These are phyloP conservation scores for Galendromus occidentalis DNA, from an alignment of 1,140 invertebrate species.

Conservation along the genomic window DNA sequence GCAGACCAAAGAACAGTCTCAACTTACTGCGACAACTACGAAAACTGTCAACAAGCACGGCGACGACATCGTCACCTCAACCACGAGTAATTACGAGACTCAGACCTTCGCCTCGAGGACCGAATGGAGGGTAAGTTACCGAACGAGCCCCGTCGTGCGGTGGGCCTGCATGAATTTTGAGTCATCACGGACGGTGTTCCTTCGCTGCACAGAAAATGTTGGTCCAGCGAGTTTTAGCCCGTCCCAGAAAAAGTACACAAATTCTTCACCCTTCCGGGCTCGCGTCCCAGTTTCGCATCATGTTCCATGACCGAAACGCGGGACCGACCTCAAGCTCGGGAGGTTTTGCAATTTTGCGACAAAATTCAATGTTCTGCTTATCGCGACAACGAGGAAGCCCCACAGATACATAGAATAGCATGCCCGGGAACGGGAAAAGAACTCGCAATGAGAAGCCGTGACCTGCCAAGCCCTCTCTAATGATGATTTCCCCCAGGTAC, in stretches of 20 bases:
- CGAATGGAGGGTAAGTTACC: constrained; percentile 70
- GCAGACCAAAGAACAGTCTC: constrained; percentile 97
- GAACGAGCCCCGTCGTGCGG: too few species aligned
- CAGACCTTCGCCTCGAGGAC: constrained; percentile 95
- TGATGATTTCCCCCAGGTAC: constrained; percentile 33
- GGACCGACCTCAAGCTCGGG: too few species aligned
- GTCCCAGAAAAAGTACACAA: not conserved
- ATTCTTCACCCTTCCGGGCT: not conserved
- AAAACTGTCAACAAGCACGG: constrained; percentile 97
- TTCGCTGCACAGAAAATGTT: not conserved
- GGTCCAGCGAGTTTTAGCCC: not conserved
- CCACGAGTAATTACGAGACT: constrained; percentile 96
- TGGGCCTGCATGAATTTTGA: not conserved
- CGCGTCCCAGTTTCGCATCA: not conserved
- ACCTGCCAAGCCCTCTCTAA: too few species aligned
- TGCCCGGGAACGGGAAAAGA: too few species aligned
- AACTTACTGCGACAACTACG: constrained; percentile 91
- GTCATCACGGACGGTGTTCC: not conserved
- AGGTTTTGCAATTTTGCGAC: too few species aligned
- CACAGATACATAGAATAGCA: too few species aligned
- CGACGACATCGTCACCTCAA: constrained; percentile 97
- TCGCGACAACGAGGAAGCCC: too few species aligned
- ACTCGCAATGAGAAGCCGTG: too few species aligned
- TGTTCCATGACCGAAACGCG: too few species aligned
- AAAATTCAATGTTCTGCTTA: too few species aligned